Conservation (phyloP, 2,797 vertebrate species). For the Varecia variegata region DNA sequence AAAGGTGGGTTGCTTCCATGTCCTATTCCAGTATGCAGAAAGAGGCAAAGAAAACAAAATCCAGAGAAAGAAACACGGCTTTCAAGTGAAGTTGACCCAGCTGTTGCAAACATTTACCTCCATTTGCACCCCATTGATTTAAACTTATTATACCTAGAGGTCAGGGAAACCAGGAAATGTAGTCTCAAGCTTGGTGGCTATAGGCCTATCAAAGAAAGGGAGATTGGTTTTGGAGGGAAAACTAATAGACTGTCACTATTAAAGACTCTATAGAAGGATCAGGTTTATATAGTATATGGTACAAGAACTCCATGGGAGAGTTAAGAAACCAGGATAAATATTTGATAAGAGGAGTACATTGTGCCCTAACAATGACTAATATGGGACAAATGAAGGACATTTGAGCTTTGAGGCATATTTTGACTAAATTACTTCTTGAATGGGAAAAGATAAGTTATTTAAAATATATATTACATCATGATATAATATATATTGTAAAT, state of each 20-base stretch:
- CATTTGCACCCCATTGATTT: not conserved
- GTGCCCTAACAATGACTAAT: not conserved
- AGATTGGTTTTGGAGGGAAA: not conserved
- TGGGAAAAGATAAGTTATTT: not conserved
- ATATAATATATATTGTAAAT: not conserved
- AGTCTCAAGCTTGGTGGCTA: not conserved
- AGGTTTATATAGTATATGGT: not conserved
- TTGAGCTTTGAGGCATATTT: not conserved
- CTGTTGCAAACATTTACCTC: not conserved
- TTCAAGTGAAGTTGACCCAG: not conserved
- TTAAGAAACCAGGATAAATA: not conserved
- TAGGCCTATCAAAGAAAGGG: not conserved
- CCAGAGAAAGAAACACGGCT: not conserved
- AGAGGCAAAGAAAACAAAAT: not conserved
- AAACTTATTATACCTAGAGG: not conserved
- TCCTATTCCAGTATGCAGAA: not conserved
- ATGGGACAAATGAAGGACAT: not conserved
- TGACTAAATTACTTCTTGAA: not conserved
- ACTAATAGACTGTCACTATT: not conserved
- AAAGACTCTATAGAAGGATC: not conserved
- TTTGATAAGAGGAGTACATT: not conserved
- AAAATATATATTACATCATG: not conserved
- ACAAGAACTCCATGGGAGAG: not conserved
- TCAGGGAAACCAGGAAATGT: not conserved
- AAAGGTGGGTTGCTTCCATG: not conserved